A percentile compares a stretch with the other conserved stretches of the same genome.
These are phyloP conservation scores for Leptinotarsa rubiginosa DNA, from an alignment of 2,888 invertebrate genomes.

Conservation along the genomic window DNA sequence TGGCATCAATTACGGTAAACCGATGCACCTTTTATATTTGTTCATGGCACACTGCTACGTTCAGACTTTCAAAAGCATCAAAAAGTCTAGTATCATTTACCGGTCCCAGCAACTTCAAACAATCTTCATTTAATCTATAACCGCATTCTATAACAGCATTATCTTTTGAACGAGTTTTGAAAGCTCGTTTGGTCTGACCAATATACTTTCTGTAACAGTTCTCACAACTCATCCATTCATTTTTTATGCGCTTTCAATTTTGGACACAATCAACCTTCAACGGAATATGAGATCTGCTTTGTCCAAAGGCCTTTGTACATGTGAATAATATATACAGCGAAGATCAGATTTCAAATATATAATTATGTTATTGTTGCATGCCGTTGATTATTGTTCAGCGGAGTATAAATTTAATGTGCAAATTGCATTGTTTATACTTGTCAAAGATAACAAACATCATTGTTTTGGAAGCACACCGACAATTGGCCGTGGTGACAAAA, in stretches of 20 bases:
- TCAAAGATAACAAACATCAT: slow-evolving; percentile 36
- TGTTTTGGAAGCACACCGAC: slow-evolving; percentile 27
- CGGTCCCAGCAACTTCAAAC: too few relatives aligned
- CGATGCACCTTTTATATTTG: too few relatives aligned
- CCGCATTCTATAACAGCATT: too few relatives aligned
- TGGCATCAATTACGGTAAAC: too few relatives aligned
- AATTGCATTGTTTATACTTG: slow-evolving; percentile 18
- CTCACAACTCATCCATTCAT: background rate
- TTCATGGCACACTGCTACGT: too few relatives aligned
- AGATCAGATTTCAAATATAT: slow-evolving; percentile 1
- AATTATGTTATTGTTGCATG: slow-evolving; percentile 28
- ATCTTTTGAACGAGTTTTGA: too few relatives aligned
- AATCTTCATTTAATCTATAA: too few relatives aligned
- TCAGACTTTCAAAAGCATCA: too few relatives aligned
- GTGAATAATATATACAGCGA: background rate
- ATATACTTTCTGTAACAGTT: too few relatives aligned
- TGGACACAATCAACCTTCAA: background rate
- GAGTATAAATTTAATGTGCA: slow-evolving; percentile 8
- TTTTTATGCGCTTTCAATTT: background rate
- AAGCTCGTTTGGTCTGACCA: too few relatives aligned
- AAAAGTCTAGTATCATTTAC: too few relatives aligned
- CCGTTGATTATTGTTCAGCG: slow-evolving; percentile 27
- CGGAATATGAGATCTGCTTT: background rate
- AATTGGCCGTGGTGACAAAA: slow-evolving; percentile 37
- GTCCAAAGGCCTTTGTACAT: background rate